These are phyloP conservation scores for Colaptes auratus DNA, from an alignment of 2,113 vertebrate species.

Conservation along the genomic window DNA sequence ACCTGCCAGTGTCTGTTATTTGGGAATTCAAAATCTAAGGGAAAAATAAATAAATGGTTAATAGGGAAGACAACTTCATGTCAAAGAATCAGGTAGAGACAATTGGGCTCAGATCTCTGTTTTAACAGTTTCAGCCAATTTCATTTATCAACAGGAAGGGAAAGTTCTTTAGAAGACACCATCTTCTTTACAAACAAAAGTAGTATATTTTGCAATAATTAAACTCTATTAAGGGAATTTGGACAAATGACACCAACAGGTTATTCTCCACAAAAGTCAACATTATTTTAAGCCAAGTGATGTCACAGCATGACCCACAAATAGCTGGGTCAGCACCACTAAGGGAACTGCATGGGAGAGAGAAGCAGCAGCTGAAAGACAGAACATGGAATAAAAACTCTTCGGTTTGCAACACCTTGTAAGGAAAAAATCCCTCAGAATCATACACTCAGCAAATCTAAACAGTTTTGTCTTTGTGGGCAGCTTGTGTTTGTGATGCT, in stretches of 20 bases:
- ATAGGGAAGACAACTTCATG: neutral
- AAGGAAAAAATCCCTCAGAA: neutral
- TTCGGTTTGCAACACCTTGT: neutral
- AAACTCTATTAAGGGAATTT: neutral
- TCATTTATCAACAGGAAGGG: neutral
- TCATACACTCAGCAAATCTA: neutral
- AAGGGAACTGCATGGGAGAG: neutral
- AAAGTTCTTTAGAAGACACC: neutral
- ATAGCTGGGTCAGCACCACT: neutral
- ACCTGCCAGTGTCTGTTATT: conserved; percentile 90
- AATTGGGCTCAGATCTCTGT: neutral
- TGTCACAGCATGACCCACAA: neutral
- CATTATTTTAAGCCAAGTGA: neutral
- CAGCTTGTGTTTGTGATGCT: neutral
- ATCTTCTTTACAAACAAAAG: neutral
- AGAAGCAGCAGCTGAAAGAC: neutral
- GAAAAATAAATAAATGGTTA: neutral
- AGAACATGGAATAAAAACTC: neutral
- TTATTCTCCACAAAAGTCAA: neutral
- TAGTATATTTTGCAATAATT: neutral
- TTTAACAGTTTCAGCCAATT: neutral
- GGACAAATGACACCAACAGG: neutral
- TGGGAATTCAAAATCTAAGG: conserved; percentile 85
- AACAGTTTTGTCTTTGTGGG: neutral
- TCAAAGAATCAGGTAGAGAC: neutral